Evolutionary conservation across 1,140 invertebrate genomes (phyloP), one percentile per base, ranked within the genome.

Genomic region (Macrocentrus cingulum): DNA sequence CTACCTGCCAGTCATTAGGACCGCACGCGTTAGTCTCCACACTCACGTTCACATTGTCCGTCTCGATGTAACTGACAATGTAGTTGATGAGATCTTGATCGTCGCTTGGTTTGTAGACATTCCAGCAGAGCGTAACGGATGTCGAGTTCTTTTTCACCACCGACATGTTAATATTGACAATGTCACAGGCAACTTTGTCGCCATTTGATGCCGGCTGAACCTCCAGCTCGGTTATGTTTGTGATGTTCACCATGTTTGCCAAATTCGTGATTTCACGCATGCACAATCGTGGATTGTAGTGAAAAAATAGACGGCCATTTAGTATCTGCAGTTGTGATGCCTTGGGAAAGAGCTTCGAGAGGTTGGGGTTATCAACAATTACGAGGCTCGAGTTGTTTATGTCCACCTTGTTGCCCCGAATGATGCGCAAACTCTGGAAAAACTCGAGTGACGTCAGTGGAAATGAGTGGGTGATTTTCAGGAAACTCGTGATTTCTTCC

Each of bases 211-310:
- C 71, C 0, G 63, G 61, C 2, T 85, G 84, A 1, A 90, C 82
- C 64, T 88, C 85, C 16, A 71, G 61, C 6, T 79, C 73, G 15
- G 76, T 78, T 15, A 68, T 70, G 42, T 77, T 76, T 3, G 65
- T 50, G 11, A 73, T 72, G 15, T 69, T 68, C 0, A 68, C 72
- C 20, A 77, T 71, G 11, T 73, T 68, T 8, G 80, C 78, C 1
- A 92, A 72, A 37, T 83, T 74, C 15, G 82, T 70, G 53, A 93
- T 91, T 67, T 86, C 84, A 34, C 74, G 75, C 7, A 83, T 71
- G 69, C 91, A 94, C 1, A 94, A 72, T 69, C 87, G 85, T 3
- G 89, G 85, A 72, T 94, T 94, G 63, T 85, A 84, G 58, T 91
- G 87, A 66, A 94, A 88, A 34, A 84, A 84, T 1, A 91, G 67